Percentiles rank a stretch among this genome's conserved stretches.
Conservation (phyloP, 2,888 invertebrate genomes). For the Scotopteryx bipunctaria region DNA sequence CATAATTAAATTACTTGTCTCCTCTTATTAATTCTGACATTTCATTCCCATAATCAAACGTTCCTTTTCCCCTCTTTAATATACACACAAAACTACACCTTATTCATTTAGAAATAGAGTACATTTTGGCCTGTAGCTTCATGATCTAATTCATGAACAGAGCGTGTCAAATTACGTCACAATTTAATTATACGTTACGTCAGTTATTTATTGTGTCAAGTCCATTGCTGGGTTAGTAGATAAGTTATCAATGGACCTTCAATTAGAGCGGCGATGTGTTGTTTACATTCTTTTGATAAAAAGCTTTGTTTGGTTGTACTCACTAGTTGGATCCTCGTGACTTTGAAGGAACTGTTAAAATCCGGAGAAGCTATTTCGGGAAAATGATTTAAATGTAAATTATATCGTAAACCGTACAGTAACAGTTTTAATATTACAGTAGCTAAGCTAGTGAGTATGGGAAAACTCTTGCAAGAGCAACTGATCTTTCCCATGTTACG, state of each 20-base stretch:
- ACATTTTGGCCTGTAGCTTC: slow-evolving; percentile 15
- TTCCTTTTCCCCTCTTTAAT: slow-evolving; percentile 40
- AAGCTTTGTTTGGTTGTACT: slow-evolving; percentile 16
- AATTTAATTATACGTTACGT: slow-evolving; percentile 33
- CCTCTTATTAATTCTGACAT: slow-evolving; percentile 39
- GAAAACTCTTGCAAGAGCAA: too few species aligned
- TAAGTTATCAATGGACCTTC: slow-evolving; percentile 23
- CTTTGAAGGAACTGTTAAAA: too few species aligned
- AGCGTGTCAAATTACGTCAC: slow-evolving; percentile 45
- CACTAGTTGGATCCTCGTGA: background rate
- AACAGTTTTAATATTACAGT: too few species aligned
- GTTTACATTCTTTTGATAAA: slow-evolving; percentile 6
- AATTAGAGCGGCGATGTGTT: slow-evolving; percentile 30
- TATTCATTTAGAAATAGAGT: slow-evolving; percentile 15
- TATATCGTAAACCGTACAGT: too few species aligned
- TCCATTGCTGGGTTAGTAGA: slow-evolving; percentile 33
- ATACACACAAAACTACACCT: slow-evolving; percentile 21
- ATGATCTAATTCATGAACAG: slow-evolving; percentile 39
- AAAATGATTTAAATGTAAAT: too few species aligned
- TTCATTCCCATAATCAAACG: slow-evolving; percentile 42
- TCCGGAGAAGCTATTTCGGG: too few species aligned
- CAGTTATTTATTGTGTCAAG: slow-evolving; percentile 35
- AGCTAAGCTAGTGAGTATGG: too few species aligned
- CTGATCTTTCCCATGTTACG: too few species aligned
- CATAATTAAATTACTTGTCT: slow-evolving; percentile 33